Conservation (phyloP, 1,140 invertebrate genomes). For the Trissolcus basalis region DNA sequence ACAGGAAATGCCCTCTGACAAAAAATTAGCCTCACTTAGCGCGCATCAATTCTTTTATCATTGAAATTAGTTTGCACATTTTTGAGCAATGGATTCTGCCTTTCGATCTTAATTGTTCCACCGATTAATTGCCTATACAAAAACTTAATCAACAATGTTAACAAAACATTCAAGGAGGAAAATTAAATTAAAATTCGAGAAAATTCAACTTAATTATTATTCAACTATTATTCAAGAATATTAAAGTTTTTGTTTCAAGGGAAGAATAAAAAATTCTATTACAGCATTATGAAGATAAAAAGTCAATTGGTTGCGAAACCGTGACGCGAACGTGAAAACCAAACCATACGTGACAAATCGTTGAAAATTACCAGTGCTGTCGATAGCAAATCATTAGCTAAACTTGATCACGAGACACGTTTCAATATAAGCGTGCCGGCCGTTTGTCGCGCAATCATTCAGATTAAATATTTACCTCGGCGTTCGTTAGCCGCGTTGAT, state of each 20-base stretch:
- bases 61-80: slow-evolving; percentile 6
- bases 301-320: not conserved
- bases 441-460: slow-evolving; percentile 46
- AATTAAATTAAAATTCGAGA: too few relatives aligned
- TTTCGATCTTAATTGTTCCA: too few relatives aligned
- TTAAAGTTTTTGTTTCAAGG: too few relatives aligned
- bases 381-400: slow-evolving; percentile 49
- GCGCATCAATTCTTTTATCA: slow-evolving; percentile 31
- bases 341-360: slow-evolving; percentile 1
- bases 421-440: slow-evolving; percentile 46
- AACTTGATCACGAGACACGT: slow-evolving; percentile 48
- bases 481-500: slow-evolving; percentile 55
- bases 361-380: slow-evolving; percentile 3
- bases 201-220: too few relatives aligned
- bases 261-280: too few relatives aligned
- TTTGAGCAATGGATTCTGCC: too few relatives aligned
- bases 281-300: too few relatives aligned
- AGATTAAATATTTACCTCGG: slow-evolving; percentile 59
- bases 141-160: too few relatives aligned
- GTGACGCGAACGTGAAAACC: not conserved
- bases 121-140: too few relatives aligned
- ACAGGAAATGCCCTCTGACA: slow-evolving; percentile 36
- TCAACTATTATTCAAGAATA: too few relatives aligned
- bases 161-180: too few relatives aligned
- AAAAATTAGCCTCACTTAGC: slow-evolving; percentile 33